Evolutionary conservation across 64 coral and sea anemone genomes (phyloP), one percentile per base, ranked within the genome.

Genomic region (Stichodactyla mertensii): DNA sequence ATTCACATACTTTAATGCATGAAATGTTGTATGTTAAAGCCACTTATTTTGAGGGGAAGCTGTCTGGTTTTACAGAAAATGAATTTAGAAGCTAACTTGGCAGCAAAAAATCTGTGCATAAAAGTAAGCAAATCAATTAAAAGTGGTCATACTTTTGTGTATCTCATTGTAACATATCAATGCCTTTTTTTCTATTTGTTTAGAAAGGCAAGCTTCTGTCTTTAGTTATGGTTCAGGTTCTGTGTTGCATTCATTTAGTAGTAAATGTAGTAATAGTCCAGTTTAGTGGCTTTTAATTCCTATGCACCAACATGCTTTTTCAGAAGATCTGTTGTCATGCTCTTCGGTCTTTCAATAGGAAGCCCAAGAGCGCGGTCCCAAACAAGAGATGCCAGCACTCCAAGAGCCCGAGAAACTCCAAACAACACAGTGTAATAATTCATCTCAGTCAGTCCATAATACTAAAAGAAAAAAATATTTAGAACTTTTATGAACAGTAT

Each of bases 381-480:
- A 13, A 98, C 96, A 52, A 95, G 77, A 13, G 96, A 94, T 55
- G 96, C 85, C 22, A 98, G 67, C 23, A 98, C 96, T 80, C 96
- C 96, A 84, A 98, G 81, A 55, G 96, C 96, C 36, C 96, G 89
- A 2, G 96, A 98, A 7, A 98, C 96, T 53, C 96, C 96, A 92
- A 98, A 98, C 71, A 98, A 52, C 6, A 98, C 96, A 10, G 96
- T 98, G 88, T 98, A 98, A 66, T 95, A 98, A 54, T 91, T 98
- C 96, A 98, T 98, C 74, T 98, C 96, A 55, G 81, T 92, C 66
- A 98, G 64, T 18, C 96, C 96, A 88, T 98, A 98, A 55, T 92
- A 92, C 96, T 98, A 55, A 62, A 92, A 78, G 2, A 9, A 74
- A 74, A 31, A 31, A 52, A 79, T 9, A 36, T 4, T 87, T 18